These are phyloP conservation scores for Sakesphorus luctuosus DNA, from an alignment of 2,113 vertebrate species.

Conservation along the genomic window DNA sequence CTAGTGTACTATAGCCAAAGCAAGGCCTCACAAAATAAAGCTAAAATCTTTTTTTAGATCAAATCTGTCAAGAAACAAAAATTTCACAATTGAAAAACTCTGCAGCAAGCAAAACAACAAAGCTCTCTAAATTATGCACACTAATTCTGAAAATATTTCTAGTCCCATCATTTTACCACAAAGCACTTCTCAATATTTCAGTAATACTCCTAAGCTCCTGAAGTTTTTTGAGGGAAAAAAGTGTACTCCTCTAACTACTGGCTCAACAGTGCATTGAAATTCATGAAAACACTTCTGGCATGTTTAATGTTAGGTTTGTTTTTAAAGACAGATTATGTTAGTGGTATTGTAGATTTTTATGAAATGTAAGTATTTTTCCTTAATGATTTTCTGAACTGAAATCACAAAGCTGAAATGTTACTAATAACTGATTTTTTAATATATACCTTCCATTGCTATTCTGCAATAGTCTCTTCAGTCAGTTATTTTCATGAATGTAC, in stretches of 20 bases:
- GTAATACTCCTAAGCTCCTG: neutral
- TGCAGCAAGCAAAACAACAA: neutral
- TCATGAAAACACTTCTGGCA: neutral
- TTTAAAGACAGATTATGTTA: neutral
- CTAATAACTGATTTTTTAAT: neutral
- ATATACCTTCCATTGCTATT: neutral
- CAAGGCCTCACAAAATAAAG: neutral
- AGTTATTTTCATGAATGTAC: neutral
- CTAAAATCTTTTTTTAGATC: neutral
- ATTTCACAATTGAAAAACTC: neutral
- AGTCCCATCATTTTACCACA: neutral
- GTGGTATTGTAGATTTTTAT: neutral
- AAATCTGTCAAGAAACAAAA: neutral
- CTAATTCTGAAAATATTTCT: neutral
- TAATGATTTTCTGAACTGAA: neutral
- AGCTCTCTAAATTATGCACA: neutral
- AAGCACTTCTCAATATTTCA: neutral
- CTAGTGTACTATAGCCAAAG: neutral
- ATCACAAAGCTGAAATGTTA: neutral
- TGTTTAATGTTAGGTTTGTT: neutral
- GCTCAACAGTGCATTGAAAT: neutral
- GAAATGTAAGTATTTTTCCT: neutral
- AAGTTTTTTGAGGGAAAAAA: neutral
- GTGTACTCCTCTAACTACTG: neutral
- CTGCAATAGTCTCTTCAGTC: neutral